Base-by-base conservation (phyloP, 2,113 vertebrate species). In the Burhinus oedicnemus region DNA sequence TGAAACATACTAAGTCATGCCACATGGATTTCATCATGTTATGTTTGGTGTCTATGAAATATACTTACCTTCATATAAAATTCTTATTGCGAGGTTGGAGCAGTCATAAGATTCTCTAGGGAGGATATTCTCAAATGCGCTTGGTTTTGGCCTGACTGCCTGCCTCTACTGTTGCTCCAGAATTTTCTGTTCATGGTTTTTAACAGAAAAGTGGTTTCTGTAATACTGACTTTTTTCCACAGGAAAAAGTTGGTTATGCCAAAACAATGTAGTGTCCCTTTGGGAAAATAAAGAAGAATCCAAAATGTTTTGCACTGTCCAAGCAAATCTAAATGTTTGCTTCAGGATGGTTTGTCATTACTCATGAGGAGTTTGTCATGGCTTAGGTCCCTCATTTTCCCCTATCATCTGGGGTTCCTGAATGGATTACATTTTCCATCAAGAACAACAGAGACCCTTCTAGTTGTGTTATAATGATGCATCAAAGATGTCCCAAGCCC, bases 231-330 rank as follows among this genome's bases (percentile, higher is more conserved):
- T 86, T 95, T 57, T 94, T 94, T 91, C 77, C 80, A 87, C 68
- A 91, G 77, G 69, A 96, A 96, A 85, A 94, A 15, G 38, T 36
- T 84, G 89, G 80, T 91, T 92, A 36, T 87, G 80, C 78, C 87
- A 89, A 94, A 96, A 95, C 69, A 91, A 94, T 79, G 45, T 89
- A 70, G 81, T 30, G 61, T 79, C 69, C 34, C 81, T 61, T 65
- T 68, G 77, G 72, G 93, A 94, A 94, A 92, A 87, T 66, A 88
- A 91, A 89, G 86, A n/a, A 44, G 5, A 80, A 95, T 70, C n/a
- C 42, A 81, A 62, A 90, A 70, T 19, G 29, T 95, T 96, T 89
- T 92, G 55, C 91, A 84, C 60, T 51, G 45, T 58, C 69, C 52
- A 82, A 78, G 26, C 0, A 9, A 95, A 95, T 51, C 55, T 60